Conservation (phyloP, 2,113 vertebrate species). For the Aplodontia rufa region DNA sequence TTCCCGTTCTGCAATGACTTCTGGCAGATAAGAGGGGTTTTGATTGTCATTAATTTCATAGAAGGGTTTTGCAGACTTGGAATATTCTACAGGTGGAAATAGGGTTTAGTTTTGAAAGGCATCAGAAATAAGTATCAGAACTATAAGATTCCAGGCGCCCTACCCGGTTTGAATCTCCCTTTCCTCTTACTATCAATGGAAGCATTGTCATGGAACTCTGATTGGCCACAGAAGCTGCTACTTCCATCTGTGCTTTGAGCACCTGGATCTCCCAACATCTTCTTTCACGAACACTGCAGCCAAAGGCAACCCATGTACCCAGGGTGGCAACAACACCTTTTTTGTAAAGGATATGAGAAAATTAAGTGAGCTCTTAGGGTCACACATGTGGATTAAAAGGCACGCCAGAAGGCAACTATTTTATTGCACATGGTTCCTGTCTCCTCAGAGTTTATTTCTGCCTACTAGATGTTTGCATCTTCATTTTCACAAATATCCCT, state of each 20-base stretch:
- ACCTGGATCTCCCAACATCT: background rate
- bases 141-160: accelerated
- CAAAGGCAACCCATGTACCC: background rate
- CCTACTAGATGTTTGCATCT: background rate
- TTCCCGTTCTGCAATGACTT: constrained; percentile 68
- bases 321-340: background rate
- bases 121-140: background rate
- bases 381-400: background rate
- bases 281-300: background rate
- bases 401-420: background rate
- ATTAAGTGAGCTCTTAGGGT: background rate
- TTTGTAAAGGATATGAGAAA: background rate
- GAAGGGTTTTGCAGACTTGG: constrained; percentile 84
- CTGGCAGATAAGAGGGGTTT: constrained; percentile 85
- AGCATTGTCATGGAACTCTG: accelerated
- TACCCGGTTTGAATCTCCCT: accelerated
- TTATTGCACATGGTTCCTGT: background rate
- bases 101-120: background rate
- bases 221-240: no score
- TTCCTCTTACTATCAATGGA: background rate
- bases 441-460: background rate
- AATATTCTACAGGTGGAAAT: constrained; percentile 86
- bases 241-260: background rate
- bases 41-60: constrained; percentile 87
- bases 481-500: background rate